Evolutionary conservation across 2,888 invertebrate genomes (phyloP).

Genomic region (Therioaphis trifolii): DNA sequence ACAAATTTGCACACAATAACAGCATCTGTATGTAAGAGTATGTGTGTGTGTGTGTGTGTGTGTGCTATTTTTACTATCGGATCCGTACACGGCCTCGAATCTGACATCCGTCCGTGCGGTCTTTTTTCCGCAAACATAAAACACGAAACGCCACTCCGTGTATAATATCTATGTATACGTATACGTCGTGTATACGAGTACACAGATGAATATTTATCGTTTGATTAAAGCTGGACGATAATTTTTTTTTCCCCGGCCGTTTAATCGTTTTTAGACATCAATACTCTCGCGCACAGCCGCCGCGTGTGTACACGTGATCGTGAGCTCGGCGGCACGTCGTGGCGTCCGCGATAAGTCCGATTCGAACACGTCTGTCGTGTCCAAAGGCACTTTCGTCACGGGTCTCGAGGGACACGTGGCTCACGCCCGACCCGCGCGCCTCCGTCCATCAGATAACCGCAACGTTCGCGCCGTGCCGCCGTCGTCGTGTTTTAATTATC

Average conservation of each 20-base stretch:
- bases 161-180: too few relatives aligned
- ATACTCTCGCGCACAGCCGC: background rate
- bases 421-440: background rate
- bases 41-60: background rate
- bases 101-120: background rate
- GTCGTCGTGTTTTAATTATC: too few relatives aligned
- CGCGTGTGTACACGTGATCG: background rate
- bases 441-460: background rate
- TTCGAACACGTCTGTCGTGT: background rate
- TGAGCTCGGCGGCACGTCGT: background rate
- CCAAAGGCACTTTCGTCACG: constrained; percentile 29
- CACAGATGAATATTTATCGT: background rate
- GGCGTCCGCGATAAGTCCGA: background rate
- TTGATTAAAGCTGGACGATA: background rate
- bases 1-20: constrained; percentile 34
- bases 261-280: too few relatives aligned
- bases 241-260: too few relatives aligned
- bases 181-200: too few relatives aligned
- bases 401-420: constrained; percentile 30
- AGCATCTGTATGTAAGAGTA: background rate
- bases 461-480: background rate
- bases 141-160: background rate
- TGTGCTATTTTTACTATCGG: background rate
- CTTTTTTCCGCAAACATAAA: background rate
- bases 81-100: background rate